phyloP scores from a whole-genome alignment of 2,888 invertebrate genomes.

The Erebia aethiops region DNA sequence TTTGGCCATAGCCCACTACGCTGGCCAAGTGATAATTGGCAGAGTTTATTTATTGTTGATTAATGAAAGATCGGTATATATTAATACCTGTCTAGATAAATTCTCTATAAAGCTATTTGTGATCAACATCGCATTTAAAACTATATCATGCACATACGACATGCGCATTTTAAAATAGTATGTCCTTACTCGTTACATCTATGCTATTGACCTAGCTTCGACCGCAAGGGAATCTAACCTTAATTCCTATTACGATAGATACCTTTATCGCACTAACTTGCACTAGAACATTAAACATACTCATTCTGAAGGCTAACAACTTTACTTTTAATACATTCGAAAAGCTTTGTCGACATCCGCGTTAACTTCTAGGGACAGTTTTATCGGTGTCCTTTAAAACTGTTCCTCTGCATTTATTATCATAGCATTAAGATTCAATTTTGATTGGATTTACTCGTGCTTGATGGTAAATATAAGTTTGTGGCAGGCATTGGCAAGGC shows the following conservation, averaged over 20 bases:
- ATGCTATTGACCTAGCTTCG: slow-evolving; percentile 41
- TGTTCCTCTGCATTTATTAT: slow-evolving; percentile 41
- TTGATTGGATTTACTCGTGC: slow-evolving; percentile 23
- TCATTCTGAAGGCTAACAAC: slow-evolving; percentile 69
- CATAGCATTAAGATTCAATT: slow-evolving; percentile 46
- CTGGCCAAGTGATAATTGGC: no score
- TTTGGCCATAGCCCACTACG: no score
- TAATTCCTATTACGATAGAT: slow-evolving; percentile 34
- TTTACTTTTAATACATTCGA: slow-evolving; percentile 63
- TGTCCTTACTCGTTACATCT: slow-evolving; percentile 33
- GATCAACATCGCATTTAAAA: slow-evolving; percentile 11
- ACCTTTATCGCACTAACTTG: slow-evolving; percentile 39
- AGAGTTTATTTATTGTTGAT: no score
- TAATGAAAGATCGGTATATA: no score
- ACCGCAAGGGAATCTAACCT: slow-evolving; percentile 36
- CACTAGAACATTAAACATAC: slow-evolving; percentile 53
- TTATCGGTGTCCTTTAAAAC: slow-evolving; percentile 41
- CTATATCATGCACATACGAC: neutral
- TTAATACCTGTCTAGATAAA: no score
- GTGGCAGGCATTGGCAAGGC: slow-evolving; percentile 54
- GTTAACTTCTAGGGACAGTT: slow-evolving; percentile 50
- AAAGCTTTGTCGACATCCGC: slow-evolving; percentile 70
- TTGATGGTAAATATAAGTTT: slow-evolving; percentile 42
- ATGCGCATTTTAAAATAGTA: slow-evolving; percentile 18
- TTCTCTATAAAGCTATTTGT: neutral